Base-by-base conservation (phyloP, 2,113 vertebrate species). In the Spheniscus mendiculus region DNA sequence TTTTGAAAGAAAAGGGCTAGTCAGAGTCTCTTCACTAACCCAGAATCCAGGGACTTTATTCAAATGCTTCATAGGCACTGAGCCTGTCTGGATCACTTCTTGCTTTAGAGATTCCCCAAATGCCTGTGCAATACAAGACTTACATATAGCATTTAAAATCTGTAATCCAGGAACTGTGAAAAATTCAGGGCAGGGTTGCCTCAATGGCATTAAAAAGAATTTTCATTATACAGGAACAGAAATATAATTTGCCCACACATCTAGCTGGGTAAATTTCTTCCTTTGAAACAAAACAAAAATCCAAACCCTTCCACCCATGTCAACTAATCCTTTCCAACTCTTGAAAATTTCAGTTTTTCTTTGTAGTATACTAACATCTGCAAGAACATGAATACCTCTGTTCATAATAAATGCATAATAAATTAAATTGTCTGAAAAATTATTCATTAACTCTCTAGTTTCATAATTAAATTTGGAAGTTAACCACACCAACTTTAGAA, bases 1-100 rank as follows among this genome's bases (percentile, higher is more conserved):
- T 99, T 93, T 90, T 20, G 67, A 87, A 74, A 95, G 77, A 95
- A 94, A 86, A 91, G 30, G 44, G 12, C 9, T 29, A 59, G 52
- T 96, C 49, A 96, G 78, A 74, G 22, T 62, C 70, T 70, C 61
- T 63, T 71, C 80, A 22, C 16, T 47, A 88, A 73, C 5, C 5
- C 66, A 80, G 42, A 85, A 90, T 66, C 14, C 26, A 77, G 38
- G 11, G 26, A 10, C 25, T 73, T 92, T 55, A 86, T 30, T 87
- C 34, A 70, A 76, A 65, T 10, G 12, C 23, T 70, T 72, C 63
- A 58, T 2, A 55, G 76, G 47, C 42, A 56, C 27, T 44, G 15
- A 76, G 42, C 6, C 34, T 82, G 70, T 32, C 70, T 70, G n/a
- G 26, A 62, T 58, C n/a, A 36, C 11, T 61, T 79, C 16, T 15